Conservation (phyloP, 2,888 invertebrate genomes). For the Polietes domitor region DNA sequence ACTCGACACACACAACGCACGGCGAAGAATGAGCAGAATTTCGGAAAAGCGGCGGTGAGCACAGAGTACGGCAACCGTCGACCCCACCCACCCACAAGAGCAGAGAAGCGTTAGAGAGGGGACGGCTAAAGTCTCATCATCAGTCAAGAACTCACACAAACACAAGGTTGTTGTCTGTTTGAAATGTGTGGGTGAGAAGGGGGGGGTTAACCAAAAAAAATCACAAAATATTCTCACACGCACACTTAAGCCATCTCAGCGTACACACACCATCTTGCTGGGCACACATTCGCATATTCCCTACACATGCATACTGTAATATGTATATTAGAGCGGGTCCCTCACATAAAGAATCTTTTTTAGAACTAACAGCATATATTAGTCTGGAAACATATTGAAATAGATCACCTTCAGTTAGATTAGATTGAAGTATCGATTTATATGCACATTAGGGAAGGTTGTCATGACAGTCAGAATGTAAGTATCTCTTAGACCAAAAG, state of each 20-base stretch:
- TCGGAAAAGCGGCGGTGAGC: constrained; percentile 17
- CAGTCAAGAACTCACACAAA: not conserved
- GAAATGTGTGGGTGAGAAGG: constrained; percentile 24
- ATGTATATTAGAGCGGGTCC: too few species aligned
- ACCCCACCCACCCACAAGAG: constrained; percentile 38
- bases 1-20: constrained; percentile 48
- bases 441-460: too few species aligned
- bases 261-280: not conserved
- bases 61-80: constrained; percentile 37
- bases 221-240: too few species aligned
- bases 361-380: too few species aligned
- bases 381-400: too few species aligned
- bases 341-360: too few species aligned
- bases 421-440: too few species aligned
- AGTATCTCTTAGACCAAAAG: too few species aligned
- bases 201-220: constrained; percentile 8
- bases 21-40: not conserved
- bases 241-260: not conserved
- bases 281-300: not conserved
- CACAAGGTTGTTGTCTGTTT: not conserved
- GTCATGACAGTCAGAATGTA: too few species aligned
- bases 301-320: not conserved
- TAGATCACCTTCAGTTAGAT: too few species aligned
- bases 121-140: not conserved
- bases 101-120: not conserved